Evolutionary conservation across 1,140 invertebrate genomes (phyloP), one percentile per base, ranked within the genome.

Genomic region (Holcopasites calliopsidis): DNA sequence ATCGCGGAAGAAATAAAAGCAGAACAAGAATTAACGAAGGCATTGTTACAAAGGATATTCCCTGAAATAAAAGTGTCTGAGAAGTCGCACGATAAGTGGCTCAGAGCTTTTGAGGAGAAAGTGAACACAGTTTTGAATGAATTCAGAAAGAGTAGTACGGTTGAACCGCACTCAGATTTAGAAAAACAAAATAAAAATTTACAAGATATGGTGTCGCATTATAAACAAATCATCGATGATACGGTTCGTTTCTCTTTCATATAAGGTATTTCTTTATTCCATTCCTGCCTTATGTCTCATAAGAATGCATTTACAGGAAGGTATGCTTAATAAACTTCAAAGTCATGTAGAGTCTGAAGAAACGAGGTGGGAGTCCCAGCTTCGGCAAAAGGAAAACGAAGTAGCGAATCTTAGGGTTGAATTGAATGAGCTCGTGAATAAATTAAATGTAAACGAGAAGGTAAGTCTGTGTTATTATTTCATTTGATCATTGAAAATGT

Each of bases 161-260:
- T 31, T 55, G 70, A 77, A 13, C 58, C 21, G 23, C 77, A 71
- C 60, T 11, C 49, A 38, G 92, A 95, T 4, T 72, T 91, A n/a
- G 91, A 92, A 76, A 90, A 89, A 76, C 88, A 92, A 87, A 95
- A 95, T 85, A 92, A 92, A 85, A 93, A 94, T 77, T 88, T 96
- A 72, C 93, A 95, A 82, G 88, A 90, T 21, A 92, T 95, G 86
- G 93, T 95, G 33, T 92, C 93, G 44, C 94, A 96, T 88, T 96
- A 96, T 83, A 95, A 96, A 85, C 93, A 91, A 85, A 94, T 96
- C 73, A 95, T 96, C 76, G 93, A 94, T 55, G 95, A 96, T 83
- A 96, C 95, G 80, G 95, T 96, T 91, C 90, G 92, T 91, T 82
- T 74, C 38, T 58, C 10, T 57, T 61, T 62, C 38, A 66, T 40